Evolutionary conservation across 2,797 vertebrate genomes (phyloP).

Genomic region (Lindbergichthys nudifrons): DNA sequence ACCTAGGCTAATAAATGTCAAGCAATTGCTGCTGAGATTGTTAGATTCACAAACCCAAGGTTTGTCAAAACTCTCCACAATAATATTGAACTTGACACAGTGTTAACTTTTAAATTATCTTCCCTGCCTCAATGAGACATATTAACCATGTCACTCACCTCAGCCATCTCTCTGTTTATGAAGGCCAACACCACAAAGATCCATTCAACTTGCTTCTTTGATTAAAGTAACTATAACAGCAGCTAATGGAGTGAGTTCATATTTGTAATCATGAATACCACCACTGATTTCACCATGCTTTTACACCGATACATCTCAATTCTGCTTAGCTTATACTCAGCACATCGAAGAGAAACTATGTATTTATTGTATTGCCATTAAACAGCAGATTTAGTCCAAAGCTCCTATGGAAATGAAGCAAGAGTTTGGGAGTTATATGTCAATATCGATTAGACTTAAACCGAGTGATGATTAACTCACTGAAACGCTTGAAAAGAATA

Average conservation of each 20-base stretch:
- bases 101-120: neutral
- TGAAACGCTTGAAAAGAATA: neutral
- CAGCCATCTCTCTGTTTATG: slow-evolving; percentile 4
- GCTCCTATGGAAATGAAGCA: neutral
- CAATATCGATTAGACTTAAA: neutral
- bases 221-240: slow-evolving; percentile 10
- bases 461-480: slow-evolving; percentile 1
- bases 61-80: neutral
- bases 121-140: neutral
- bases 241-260: neutral
- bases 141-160: neutral
- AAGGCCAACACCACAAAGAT: slow-evolving; percentile 7
- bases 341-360: neutral
- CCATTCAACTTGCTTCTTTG: neutral
- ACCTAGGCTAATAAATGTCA: neutral
- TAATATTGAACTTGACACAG: neutral
- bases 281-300: neutral
- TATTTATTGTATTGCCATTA: no score
- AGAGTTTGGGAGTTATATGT: neutral
- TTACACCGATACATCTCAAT: neutral
- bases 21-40: neutral
- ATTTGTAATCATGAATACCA: no score
- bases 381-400: no score
- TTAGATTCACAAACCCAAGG: neutral
- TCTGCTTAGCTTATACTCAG: neutral